Conservation (phyloP, 2,113 vertebrate genomes). For the Dolichotis patagonum region DNA sequence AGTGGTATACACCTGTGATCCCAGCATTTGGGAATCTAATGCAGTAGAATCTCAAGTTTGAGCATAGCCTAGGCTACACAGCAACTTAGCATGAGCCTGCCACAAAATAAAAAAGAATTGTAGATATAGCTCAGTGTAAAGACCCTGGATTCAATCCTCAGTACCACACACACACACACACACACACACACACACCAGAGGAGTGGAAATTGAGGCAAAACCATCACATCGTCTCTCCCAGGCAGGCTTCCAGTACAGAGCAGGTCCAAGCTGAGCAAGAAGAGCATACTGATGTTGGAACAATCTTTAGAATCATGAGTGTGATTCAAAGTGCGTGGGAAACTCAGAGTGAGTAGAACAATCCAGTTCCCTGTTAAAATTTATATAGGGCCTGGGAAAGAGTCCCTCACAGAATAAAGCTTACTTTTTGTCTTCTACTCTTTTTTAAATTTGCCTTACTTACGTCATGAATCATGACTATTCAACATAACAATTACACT, state of each 20-base stretch:
- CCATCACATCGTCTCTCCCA: accelerated
- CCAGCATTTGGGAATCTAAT: neutral
- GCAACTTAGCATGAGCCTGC: neutral
- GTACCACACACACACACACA: neutral
- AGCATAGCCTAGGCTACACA: neutral
- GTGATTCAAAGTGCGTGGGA: neutral
- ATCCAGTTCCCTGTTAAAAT: accelerated
- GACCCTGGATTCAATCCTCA: neutral
- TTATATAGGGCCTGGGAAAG: accelerated
- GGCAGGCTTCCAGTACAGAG: neutral
- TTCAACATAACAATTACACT: neutral
- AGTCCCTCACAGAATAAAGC: neutral
- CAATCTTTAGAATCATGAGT: neutral
- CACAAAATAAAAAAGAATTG: neutral
- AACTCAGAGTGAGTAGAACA: neutral
- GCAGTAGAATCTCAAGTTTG: neutral
- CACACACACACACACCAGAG: neutral
- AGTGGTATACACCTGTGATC: neutral
- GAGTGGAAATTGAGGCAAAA: neutral
- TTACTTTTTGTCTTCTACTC: neutral
- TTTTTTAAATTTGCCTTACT: neutral
- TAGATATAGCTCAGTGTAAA: neutral
- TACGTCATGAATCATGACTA: neutral
- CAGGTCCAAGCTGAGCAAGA: no score
- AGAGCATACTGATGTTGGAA: neutral